Base-by-base conservation (phyloP, 2,113 vertebrate genomes). In the Lepus americanus region DNA sequence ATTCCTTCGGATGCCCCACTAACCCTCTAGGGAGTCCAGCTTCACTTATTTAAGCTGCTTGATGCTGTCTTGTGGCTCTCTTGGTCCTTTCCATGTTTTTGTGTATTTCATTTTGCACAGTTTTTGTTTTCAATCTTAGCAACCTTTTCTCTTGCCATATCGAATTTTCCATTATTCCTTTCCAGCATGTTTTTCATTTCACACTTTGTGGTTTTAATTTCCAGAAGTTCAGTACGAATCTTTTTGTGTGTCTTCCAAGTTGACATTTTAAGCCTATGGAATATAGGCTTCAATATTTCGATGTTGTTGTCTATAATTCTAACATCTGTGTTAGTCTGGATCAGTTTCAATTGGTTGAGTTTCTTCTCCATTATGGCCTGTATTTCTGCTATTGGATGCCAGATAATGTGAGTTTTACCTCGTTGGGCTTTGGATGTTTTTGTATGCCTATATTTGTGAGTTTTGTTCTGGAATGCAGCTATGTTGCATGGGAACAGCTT, bases 261-360 rank as follows among this genome's bases (percentile, higher is more conserved):
- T 90, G 81, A 93, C 31, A 67, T 93, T 66, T 93, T 51, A 92
- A 79, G 33, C 61, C 72, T 39, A 20, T 49, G 10, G 19, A 76
- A 33, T 87, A 23, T 22, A 49, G 29, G 67, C 49, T 31, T 63
- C n/a, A 61, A 70, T 74, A 25, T 87, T 91, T 78, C 27, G 33
- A 23, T 72, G 23, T 67, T 77, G 19, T 83, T 95, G 25, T 29
- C n/a, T 90, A 0, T 87, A 69, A 14, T 82, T 78, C 84, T 77
- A 66, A 66, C 17, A 20, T 59, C 10, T 74, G 0, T 66, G 19
- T 81, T 72, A 36, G 23, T 77, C n/a, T 84, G 27, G 13, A 59
- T 94, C 25, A n/a, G 20, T 74, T 64, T 91, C 25, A 61, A n/a
- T 72, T 80, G 20, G 31, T 78, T 80, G 44, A 91, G 33, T 83